phyloP scores from a whole-genome alignment of 2,888 invertebrate species.

The Xestoiulus laeticollis region DNA sequence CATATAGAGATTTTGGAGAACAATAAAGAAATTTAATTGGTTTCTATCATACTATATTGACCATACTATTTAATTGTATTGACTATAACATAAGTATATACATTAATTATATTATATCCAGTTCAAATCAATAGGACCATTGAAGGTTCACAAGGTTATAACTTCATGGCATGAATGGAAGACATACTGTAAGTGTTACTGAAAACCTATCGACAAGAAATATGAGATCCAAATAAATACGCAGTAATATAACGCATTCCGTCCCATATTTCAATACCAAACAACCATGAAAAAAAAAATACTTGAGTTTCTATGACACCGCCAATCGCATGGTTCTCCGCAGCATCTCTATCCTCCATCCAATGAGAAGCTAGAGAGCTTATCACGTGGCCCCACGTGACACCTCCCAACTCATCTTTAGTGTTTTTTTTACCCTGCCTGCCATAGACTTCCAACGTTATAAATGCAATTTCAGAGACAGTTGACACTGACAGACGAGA shows the following conservation, averaged over 20 bases:
- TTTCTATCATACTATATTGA: no score
- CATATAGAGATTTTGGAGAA: no score
- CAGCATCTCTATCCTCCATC: background rate
- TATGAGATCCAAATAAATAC: background rate
- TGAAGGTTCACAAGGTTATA: no score
- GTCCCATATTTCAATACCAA: background rate
- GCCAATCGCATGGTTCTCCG: constrained; percentile 2
- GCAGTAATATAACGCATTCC: background rate
- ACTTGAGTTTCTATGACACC: background rate
- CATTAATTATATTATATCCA: no score
- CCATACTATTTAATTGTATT: no score
- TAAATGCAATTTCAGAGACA: background rate
- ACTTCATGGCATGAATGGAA: no score
- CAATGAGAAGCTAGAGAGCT: background rate
- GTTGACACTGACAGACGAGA: constrained; percentile 6
- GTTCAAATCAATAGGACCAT: no score
- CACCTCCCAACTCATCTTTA: background rate
- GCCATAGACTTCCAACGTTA: background rate
- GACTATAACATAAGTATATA: no score
- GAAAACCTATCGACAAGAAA: no score
- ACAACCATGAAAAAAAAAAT: background rate
- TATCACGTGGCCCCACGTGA: background rate
- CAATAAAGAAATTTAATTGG: no score
- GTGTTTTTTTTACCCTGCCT: background rate
- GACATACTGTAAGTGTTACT: no score